Conservation (phyloP, 2,888 invertebrate genomes). For the Coenonympha glycerion region DNA sequence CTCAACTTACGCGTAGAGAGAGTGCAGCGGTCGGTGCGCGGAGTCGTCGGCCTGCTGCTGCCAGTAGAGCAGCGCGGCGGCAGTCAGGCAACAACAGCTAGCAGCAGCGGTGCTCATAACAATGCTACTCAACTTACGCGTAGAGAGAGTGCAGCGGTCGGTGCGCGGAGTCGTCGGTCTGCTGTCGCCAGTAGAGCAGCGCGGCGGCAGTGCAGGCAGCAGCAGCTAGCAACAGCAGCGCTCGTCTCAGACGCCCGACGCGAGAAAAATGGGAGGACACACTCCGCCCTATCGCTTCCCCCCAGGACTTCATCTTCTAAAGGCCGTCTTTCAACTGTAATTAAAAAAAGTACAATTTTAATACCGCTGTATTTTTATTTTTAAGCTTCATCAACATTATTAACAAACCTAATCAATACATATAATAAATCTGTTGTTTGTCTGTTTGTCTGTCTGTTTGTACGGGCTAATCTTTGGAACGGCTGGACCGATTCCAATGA, state of each 20-base stretch:
- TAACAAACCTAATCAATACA: no score
- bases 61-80: slow-evolving; percentile 77
- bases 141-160: slow-evolving; percentile 51
- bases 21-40: slow-evolving; percentile 51
- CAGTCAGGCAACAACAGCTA: slow-evolving; percentile 75
- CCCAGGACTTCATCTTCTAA: slow-evolving; percentile 53
- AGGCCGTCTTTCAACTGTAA: slow-evolving; percentile 39
- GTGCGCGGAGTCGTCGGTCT: slow-evolving; percentile 57
- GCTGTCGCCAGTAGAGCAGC: slow-evolving; percentile 79
- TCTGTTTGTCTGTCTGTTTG: no score
- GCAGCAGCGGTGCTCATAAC: slow-evolving; percentile 72
- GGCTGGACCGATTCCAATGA: no score
- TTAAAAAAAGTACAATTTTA: background rate
- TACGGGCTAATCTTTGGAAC: no score
- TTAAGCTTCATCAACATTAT: no score
- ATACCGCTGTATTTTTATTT: no score
- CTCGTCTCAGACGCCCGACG: slow-evolving; percentile 73
- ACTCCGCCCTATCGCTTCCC: slow-evolving; percentile 60
- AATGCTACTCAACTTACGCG: slow-evolving; percentile 47
- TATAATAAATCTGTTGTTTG: no score
- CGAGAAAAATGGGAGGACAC: slow-evolving; percentile 71
- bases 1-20: slow-evolving; percentile 40
- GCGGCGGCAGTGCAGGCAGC: slow-evolving; percentile 74
- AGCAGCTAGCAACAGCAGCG: slow-evolving; percentile 72
- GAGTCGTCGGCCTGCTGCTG: slow-evolving; percentile 72